A percentile compares a stretch with the other conserved stretches of the same genome.
phyloP scores from a whole-genome alignment of 2,113 vertebrate species.

The Peromyscus polionotus region DNA sequence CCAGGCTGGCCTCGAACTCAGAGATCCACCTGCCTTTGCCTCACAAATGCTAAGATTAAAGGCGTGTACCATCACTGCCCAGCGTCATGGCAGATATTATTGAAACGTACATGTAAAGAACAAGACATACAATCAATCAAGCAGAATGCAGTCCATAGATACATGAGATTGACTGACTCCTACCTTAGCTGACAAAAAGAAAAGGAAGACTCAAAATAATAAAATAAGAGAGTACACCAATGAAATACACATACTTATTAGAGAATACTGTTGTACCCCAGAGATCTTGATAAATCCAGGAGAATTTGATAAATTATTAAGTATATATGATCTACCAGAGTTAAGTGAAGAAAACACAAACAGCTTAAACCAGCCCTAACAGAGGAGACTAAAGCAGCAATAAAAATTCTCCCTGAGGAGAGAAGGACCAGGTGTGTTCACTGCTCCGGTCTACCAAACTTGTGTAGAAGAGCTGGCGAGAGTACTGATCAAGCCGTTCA shows the following conservation, averaged over 20 bases:
- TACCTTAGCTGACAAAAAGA: not conserved
- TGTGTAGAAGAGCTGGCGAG: not conserved
- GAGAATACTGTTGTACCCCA: not conserved
- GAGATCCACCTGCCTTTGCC: not conserved
- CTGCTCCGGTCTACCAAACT: not conserved
- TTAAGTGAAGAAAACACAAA: not conserved
- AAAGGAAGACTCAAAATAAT: not conserved
- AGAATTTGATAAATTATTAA: not conserved
- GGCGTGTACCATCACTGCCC: rapidly evolving
- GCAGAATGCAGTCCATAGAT: not conserved
- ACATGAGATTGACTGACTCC: too few species aligned
- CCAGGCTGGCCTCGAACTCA: not conserved
- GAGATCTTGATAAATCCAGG: not conserved
- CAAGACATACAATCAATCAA: not conserved
- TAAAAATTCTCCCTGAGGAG: not conserved
- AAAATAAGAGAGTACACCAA: too few species aligned
- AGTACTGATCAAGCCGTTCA: not conserved
- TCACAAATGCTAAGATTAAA: not conserved
- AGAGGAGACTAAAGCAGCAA: not conserved
- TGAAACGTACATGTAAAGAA: not conserved
- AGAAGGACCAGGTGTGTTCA: not conserved
- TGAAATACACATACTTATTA: not conserved
- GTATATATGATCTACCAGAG: not conserved
- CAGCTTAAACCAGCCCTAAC: not conserved
- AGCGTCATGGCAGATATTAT: not conserved